phyloP scores from a whole-genome alignment of 2,888 invertebrate genomes.

The Napeogenes sylphis region DNA sequence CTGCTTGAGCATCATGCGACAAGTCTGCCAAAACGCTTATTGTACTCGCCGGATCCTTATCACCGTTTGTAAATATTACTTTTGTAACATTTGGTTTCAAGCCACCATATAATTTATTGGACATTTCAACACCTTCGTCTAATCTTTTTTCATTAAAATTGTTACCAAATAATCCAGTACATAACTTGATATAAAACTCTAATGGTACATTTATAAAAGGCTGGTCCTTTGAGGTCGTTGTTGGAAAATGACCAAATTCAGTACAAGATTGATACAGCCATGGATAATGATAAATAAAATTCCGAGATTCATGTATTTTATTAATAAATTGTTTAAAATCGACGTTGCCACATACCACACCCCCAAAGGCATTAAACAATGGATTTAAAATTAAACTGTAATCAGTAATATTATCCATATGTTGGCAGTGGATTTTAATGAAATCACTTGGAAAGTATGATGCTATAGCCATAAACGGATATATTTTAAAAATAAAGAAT shows the following conservation, averaged over 20 bases:
- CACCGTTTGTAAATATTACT: constrained; percentile 78
- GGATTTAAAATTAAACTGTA: no score
- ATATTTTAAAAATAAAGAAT: constrained; percentile 53
- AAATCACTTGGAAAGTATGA: constrained; percentile 41
- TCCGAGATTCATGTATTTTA: constrained; percentile 35
- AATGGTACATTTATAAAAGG: constrained; percentile 76
- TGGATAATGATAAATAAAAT: constrained; percentile 41
- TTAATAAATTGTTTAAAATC: constrained; percentile 53
- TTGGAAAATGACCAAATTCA: constrained; percentile 86
- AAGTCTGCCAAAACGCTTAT: constrained; percentile 70
- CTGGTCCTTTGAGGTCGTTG: constrained; percentile 74
- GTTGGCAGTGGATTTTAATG: no score
- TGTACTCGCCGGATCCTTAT: constrained; percentile 78
- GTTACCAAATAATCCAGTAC: constrained; percentile 60
- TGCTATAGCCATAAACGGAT: constrained; percentile 47
- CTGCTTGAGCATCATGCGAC: constrained; percentile 58
- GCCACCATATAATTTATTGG: constrained; percentile 73
- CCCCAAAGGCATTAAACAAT: constrained; percentile 37
- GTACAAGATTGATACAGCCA: constrained; percentile 88
- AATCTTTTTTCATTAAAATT: constrained; percentile 55
- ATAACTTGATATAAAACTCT: constrained; percentile 59
- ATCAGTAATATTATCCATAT: no score
- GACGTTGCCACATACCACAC: constrained; percentile 47
- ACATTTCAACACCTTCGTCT: constrained; percentile 51
- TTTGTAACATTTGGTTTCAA: constrained; percentile 67